Evolutionary conservation across 64 coral and sea anemone genomes (phyloP), one percentile per base, ranked within the genome.

Genomic region (Exaiptasia diaphana): DNA sequence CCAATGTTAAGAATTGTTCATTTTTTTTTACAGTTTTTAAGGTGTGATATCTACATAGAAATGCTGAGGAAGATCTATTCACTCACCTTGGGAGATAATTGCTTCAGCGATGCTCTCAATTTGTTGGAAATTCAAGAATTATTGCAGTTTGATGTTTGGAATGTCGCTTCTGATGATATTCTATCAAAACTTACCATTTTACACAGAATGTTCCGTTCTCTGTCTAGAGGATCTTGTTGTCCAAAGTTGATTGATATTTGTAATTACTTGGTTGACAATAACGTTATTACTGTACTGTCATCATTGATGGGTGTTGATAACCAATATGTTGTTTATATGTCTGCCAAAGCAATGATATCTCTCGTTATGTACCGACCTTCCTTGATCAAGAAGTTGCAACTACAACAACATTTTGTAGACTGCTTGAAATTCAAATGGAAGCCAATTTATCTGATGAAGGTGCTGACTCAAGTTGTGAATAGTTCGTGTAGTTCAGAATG

Each of bases 141-240:
- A 14, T 12, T 73, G 3, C 30, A 65, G 30, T 65, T 65, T 28
- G 30, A 65, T n/a, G n/a, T n/a, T n/a, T n/a, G n/a, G 49, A n/a
- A n/a, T 10, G 12, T 46, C 69, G 18, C 20, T 42, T 3, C 5
- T 25, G 41, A 73, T 73, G 21, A 73, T 23, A 71, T 89, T 18
- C 52, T 94, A 60, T 60, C 89, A 32, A 77, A 77, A 67, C 41
- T 94, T 5, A 85, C 80, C 17, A 41, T 79, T 2, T 60, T 94
- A 27, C 53, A 80, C 35, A 89, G 75, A 60, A 23, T 84, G 50
- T 70, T 67, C 61, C 79, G 79, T 22, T 18, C 20, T 17, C 38
- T 63, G 54, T 65, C 61, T 5, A 20, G 13, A 14, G 38, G 14
- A 8, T 35, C 4, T 20, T 20, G n/a, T 35, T 65, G 61, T 24